Conservation (phyloP, 1,140 invertebrate species). For the Medauroidea extradentata region DNA sequence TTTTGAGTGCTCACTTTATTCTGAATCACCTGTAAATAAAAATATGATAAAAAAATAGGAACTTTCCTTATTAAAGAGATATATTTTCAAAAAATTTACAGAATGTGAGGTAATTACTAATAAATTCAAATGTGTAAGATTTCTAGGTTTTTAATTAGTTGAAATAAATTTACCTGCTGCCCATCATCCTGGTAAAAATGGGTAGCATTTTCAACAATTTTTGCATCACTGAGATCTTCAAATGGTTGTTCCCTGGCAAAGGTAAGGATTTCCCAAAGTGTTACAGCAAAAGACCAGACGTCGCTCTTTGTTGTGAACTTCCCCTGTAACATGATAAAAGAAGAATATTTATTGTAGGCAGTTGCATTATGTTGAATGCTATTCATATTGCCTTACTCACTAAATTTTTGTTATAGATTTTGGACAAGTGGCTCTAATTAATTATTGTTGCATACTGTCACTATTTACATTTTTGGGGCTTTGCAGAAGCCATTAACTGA, state of each 20-base stretch:
- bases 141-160: neutral
- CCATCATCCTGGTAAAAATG: conserved; percentile 64
- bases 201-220: conserved; percentile 72
- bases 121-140: too few species aligned
- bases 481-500: too few species aligned
- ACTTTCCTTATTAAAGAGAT: too few species aligned
- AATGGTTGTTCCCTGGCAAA: conserved; percentile 80
- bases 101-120: too few species aligned
- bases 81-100: too few species aligned
- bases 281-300: conserved; percentile 87
- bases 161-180: conserved; percentile 47
- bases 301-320: conserved; percentile 83
- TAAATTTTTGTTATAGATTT: neutral
- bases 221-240: conserved; percentile 69
- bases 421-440: neutral
- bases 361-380: conserved; percentile 1
- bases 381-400: too few species aligned
- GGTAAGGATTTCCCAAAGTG: conserved; percentile 85
- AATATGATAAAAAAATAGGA: too few species aligned
- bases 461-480: too few species aligned
- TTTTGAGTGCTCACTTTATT: too few species aligned
- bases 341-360: too few species aligned
- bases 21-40: too few species aligned
- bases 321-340: conserved; percentile 50
- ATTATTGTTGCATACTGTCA: neutral